Evolutionary conservation across 2,888 invertebrate genomes (phyloP).

Genomic region (Terebella lapidaria): DNA sequence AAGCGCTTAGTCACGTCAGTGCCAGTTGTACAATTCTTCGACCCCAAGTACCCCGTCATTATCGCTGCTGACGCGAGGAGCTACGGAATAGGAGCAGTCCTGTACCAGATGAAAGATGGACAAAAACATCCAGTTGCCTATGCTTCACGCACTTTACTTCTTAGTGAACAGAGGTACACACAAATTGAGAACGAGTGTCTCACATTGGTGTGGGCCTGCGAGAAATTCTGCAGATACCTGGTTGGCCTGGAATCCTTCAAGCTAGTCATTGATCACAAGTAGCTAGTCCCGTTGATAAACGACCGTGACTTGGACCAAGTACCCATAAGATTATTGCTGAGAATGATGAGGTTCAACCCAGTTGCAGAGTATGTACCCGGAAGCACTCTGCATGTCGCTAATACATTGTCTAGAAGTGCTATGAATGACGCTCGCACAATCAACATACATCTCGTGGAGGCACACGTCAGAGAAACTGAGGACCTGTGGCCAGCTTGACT

Average conservation of each 20-base stretch:
- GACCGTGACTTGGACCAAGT: background rate
- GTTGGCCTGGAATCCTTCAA: background rate
- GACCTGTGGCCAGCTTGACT: background rate
- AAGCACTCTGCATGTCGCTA: background rate
- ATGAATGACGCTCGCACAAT: background rate
- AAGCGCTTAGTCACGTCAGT: background rate
- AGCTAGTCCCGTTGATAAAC: background rate
- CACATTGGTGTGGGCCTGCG: background rate
- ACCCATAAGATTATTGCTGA: constrained; percentile 1
- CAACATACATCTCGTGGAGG: background rate
- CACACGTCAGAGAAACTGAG: background rate
- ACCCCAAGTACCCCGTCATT: background rate
- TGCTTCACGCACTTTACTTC: background rate
- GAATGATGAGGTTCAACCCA: background rate
- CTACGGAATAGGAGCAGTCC: background rate
- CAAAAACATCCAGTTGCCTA: background rate
- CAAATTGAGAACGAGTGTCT: no score
- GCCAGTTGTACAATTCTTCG: background rate
- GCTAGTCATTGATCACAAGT: background rate
- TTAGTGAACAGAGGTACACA: background rate
- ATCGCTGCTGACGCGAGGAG: background rate
- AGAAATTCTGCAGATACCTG: background rate
- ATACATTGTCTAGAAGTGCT: background rate
- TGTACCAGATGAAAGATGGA: background rate
- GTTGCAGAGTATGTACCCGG: background rate